Evolutionary conservation across 2,113 vertebrate species (phyloP).

Genomic region (Lycocorax pyrrhopterus): DNA sequence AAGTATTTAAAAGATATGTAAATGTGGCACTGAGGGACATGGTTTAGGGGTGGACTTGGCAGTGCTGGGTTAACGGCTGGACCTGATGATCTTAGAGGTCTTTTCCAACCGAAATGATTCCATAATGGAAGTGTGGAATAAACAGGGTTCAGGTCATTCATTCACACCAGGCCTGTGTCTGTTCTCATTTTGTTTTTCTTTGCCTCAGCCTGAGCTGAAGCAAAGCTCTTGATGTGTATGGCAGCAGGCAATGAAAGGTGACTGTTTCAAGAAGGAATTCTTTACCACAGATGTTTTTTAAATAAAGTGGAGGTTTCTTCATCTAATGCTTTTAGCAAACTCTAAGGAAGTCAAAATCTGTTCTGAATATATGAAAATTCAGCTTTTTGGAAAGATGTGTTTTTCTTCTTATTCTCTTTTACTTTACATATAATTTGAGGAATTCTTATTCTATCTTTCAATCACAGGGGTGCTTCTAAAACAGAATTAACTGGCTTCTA

Average conservation of each 20-base stretch:
- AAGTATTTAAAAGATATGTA: background rate
- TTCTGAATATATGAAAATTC: background rate
- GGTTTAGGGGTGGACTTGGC: background rate
- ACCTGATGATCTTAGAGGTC: background rate
- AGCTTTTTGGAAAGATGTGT: background rate
- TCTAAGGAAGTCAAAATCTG: slow-evolving; percentile 1
- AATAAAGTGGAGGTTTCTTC: background rate
- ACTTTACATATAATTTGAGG: background rate
- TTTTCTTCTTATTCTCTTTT: background rate
- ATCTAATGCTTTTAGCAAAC: slow-evolving; percentile 46
- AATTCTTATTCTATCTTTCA: background rate
- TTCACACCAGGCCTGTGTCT: background rate
- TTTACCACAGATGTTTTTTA: slow-evolving; percentile 39
- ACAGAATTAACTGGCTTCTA: background rate
- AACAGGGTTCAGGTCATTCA: background rate
- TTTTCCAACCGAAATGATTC: background rate
- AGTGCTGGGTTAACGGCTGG: background rate
- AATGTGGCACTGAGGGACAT: background rate
- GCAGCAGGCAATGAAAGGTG: slow-evolving; percentile 37
- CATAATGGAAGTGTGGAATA: background rate
- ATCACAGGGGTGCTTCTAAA: background rate
- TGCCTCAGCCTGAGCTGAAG: background rate
- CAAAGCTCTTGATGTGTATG: background rate
- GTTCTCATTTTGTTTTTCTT: slow-evolving; percentile 18
- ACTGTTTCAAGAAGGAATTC: slow-evolving; percentile 40